A percentile compares a stretch with the other conserved stretches of the same genome.
These are phyloP conservation scores for Bubo scandiacus DNA, from an alignment of 2,113 vertebrate genomes.

Conservation along the genomic window DNA sequence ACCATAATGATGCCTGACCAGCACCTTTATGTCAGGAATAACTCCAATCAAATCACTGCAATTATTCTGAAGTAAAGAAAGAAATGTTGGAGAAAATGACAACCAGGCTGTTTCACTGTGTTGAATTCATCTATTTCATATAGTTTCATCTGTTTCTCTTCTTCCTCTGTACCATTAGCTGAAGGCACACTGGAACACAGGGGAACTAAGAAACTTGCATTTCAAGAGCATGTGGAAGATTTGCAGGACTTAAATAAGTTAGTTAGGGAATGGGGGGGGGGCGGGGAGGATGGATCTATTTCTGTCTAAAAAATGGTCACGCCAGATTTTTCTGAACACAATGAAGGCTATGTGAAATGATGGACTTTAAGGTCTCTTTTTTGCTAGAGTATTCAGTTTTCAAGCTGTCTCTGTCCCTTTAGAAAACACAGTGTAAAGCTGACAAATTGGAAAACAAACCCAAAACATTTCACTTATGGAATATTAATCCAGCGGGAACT, in stretches of 20 bases:
- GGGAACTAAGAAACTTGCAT: neutral
- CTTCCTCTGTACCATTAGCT: neutral
- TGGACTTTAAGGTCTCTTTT: neutral
- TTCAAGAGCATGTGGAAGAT: neutral
- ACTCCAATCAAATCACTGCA: neutral
- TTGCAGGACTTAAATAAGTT: rapidly evolving
- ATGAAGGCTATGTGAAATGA: neutral
- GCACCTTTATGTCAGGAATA: neutral
- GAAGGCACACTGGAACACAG: neutral
- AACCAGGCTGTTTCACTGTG: neutral
- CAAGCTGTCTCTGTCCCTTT: neutral
- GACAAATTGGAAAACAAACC: slow-evolving; percentile 3
- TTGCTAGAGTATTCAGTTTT: neutral
- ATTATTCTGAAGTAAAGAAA: neutral
- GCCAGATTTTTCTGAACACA: neutral
- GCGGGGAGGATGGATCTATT: neutral
- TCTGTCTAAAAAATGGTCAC: neutral
- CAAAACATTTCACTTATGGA: neutral
- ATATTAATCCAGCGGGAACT: slow-evolving; percentile 20
- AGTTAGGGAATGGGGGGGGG: neutral
- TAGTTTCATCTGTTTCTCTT: neutral
- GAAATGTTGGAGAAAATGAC: neutral
- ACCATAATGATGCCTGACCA: neutral
- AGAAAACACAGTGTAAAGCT: neutral
- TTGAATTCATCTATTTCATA: neutral